phyloP scores from a whole-genome alignment of 2,888 invertebrate genomes.

The Pyrrhia umbra region DNA sequence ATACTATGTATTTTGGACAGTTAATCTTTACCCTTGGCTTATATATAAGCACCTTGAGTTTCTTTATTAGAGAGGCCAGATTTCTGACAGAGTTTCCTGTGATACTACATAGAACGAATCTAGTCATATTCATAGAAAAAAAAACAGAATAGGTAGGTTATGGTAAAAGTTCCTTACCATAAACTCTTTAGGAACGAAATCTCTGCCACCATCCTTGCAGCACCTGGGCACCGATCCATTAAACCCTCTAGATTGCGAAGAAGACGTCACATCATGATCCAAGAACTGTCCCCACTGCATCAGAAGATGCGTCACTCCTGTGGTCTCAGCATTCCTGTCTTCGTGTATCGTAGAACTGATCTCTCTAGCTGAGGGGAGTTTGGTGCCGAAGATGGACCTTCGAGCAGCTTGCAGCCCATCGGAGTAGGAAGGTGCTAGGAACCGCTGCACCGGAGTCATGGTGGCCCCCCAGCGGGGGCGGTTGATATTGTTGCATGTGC shows the following conservation, averaged over 20 bases:
- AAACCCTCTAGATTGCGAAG: slow-evolving; percentile 94
- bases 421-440: slow-evolving; percentile 94
- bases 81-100: too few species aligned
- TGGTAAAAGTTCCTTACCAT: slow-evolving; percentile 90
- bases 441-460: slow-evolving; percentile 95
- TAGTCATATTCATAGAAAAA: too few species aligned
- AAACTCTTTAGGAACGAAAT: slow-evolving; percentile 91
- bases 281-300: slow-evolving; percentile 98
- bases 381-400: slow-evolving; percentile 90
- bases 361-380: slow-evolving; percentile 94
- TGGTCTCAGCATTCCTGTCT: slow-evolving; percentile 91
- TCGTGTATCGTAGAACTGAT: slow-evolving; percentile 92
- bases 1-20: too few species aligned
- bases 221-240: slow-evolving; percentile 95
- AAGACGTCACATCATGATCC: slow-evolving; percentile 96
- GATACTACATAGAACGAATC: too few species aligned
- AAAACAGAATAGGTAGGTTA: too few species aligned
- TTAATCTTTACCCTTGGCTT: too few species aligned
- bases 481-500: slow-evolving; percentile 96
- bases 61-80: too few species aligned
- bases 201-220: slow-evolving; percentile 91
- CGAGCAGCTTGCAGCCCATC: slow-evolving; percentile 92
- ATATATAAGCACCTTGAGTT: too few species aligned
- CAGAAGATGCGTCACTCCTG: slow-evolving; percentile 93
- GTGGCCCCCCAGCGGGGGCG: slow-evolving; percentile 95